These are phyloP conservation scores for Heterodera filipjevi DNA, from an alignment of 2,888 invertebrate genomes.

Conservation along the genomic window DNA sequence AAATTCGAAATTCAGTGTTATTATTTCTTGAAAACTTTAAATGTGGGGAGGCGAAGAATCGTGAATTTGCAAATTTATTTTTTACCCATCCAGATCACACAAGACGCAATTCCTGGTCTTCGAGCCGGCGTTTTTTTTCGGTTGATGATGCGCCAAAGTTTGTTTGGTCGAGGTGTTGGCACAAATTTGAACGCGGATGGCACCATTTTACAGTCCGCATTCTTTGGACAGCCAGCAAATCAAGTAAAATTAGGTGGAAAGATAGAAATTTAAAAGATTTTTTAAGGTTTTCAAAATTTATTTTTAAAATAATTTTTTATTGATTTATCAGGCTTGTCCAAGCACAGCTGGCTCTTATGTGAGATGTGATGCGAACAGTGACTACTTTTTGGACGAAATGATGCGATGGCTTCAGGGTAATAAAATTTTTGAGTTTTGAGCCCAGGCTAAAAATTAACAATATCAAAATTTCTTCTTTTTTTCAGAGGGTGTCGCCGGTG, in stretches of 20 bases:
- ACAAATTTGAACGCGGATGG: constrained; percentile 54
- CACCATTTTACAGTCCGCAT: constrained; percentile 50
- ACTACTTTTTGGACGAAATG: constrained; percentile 62
- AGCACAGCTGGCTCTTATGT: constrained; percentile 59
- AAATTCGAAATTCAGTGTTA: too few relatives aligned
- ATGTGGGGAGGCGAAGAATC: too few relatives aligned
- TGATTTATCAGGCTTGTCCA: constrained; percentile 53
- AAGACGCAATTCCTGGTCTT: constrained; percentile 56
- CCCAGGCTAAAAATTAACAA: too few relatives aligned
- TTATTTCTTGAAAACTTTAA: too few relatives aligned
- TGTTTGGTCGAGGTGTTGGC: constrained; percentile 58
- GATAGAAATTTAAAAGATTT: neutral
- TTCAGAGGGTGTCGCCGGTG: constrained; percentile 83
- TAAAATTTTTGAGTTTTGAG: neutral
- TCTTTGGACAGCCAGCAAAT: constrained; percentile 53
- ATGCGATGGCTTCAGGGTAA: constrained; percentile 50
- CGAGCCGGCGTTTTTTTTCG: constrained; percentile 62
- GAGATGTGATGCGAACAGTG: constrained; percentile 57
- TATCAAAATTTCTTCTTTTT: neutral
- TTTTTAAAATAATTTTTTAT: neutral
- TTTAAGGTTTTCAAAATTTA: neutral
- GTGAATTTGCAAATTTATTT: neutral
- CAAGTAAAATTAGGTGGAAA: constrained; percentile 28
- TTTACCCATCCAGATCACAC: constrained; percentile 46
- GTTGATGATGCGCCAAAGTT: constrained; percentile 59